These are phyloP conservation scores for Teinopalpus imperialis DNA, from an alignment of 2,888 invertebrate species.

Conservation along the genomic window DNA sequence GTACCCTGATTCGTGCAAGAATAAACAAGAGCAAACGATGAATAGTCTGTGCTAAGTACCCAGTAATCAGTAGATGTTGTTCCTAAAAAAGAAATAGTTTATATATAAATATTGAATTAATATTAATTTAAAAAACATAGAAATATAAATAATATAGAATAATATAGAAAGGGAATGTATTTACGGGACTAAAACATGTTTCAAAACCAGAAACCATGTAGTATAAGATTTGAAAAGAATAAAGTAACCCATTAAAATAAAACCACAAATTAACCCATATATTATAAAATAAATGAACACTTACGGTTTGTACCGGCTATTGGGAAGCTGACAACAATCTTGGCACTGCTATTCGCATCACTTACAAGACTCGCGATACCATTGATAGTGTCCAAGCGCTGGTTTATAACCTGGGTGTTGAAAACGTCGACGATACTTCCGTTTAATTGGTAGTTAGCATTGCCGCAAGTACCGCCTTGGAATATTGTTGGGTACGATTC, in stretches of 20 bases:
- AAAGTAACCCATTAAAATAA: no score
- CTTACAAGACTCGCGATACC: constrained; percentile 48
- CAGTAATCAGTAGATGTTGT: constrained; percentile 67
- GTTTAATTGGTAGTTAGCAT: constrained; percentile 31
- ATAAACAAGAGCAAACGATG: constrained; percentile 83
- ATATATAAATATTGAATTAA: no score
- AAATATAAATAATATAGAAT: no score
- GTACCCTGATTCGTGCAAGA: constrained; percentile 82
- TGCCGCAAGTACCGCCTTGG: constrained; percentile 36
- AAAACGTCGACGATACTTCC: constrained; percentile 32
- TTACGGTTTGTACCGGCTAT: constrained; percentile 61
- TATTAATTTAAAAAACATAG: no score
- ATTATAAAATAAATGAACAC: no score
- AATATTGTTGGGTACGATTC: constrained; percentile 33
- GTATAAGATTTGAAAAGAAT: no score
- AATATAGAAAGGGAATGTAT: no score
- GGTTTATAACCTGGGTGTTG: constrained; percentile 49
- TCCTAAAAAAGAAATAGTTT: constrained; percentile 43
- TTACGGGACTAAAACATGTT: no score
- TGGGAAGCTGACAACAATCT: constrained; percentile 83
- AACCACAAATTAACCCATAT: no score
- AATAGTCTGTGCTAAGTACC: constrained; percentile 85
- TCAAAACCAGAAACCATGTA: no score
- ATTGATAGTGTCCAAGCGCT: constrained; percentile 44
- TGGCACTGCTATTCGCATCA: constrained; percentile 80